A percentile compares a stretch with the other conserved stretches of the same genome.
Evolutionary conservation across 2,888 invertebrate species (phyloP).

Genomic region (Piscicola geometra): DNA sequence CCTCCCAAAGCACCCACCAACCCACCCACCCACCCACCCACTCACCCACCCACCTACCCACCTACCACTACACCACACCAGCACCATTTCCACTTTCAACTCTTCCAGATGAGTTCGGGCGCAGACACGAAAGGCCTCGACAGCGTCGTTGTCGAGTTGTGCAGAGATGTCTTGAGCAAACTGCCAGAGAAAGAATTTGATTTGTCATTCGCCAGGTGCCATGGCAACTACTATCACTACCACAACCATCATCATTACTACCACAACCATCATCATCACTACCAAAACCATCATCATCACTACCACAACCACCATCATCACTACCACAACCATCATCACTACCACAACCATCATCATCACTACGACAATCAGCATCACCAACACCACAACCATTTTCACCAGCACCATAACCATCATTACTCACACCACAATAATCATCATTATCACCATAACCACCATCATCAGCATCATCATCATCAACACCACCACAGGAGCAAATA

Average conservation of each 20-base stretch:
- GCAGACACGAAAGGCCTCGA: constrained; percentile 63
- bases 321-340: too few relatives aligned
- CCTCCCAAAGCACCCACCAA: too few relatives aligned
- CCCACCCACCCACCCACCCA: too few relatives aligned
- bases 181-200: constrained; percentile 54
- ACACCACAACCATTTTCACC: too few relatives aligned
- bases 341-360: too few relatives aligned
- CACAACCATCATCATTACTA: too few relatives aligned
- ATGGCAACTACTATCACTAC: constrained; percentile 44
- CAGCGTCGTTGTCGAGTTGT: constrained; percentile 75
- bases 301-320: too few relatives aligned
- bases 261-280: too few relatives aligned
- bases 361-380: neutral
- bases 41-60: too few relatives aligned
- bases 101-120: constrained; percentile 52
- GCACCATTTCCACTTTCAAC: too few relatives aligned
- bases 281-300: too few relatives aligned
- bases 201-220: constrained; percentile 21
- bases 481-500: constrained; percentile 50
- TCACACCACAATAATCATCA: neutral
- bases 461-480: neutral
- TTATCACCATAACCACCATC: neutral
- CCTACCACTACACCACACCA: neutral
- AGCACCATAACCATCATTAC: neutral
- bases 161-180: constrained; percentile 70